phyloP scores from a whole-genome alignment of 2,113 vertebrate species.

The Conger conger region DNA sequence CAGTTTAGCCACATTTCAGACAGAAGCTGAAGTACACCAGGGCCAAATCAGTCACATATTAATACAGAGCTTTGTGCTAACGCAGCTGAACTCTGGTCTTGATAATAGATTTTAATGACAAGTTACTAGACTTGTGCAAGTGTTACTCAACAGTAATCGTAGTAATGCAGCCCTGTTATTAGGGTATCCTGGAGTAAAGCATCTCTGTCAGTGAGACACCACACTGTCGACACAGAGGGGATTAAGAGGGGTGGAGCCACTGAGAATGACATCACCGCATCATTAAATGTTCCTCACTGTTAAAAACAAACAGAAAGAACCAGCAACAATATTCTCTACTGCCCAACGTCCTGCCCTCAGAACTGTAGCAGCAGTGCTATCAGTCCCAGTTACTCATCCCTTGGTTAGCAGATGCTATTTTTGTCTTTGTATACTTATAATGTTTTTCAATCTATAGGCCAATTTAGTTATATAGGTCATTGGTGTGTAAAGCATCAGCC shows the following conservation, averaged over 20 bases:
- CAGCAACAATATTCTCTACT: not conserved
- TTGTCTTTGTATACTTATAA: too few relatives aligned
- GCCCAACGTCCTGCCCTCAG: not conserved
- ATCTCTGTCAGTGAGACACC: not conserved
- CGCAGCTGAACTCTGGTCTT: not conserved
- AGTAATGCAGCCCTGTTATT: not conserved
- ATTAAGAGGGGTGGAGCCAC: not conserved
- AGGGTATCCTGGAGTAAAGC: not conserved
- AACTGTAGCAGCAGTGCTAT: too few relatives aligned
- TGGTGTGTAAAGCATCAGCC: not conserved
- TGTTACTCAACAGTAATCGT: not conserved
- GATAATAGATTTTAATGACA: not conserved
- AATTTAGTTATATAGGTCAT: not conserved
- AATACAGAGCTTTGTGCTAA: not conserved
- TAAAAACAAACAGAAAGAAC: not conserved
- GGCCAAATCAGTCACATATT: not conserved
- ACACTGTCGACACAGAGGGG: not conserved
- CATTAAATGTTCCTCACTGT: not conserved
- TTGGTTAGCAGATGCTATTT: too few relatives aligned
- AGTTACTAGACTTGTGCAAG: not conserved
- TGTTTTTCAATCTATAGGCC: too few relatives aligned
- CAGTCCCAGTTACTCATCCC: not conserved
- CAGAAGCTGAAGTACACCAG: not conserved
- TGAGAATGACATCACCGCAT: not conserved
- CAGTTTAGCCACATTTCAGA: not conserved